Conservation (phyloP, 2,888 invertebrate species). For the Lysandra coridon region DNA sequence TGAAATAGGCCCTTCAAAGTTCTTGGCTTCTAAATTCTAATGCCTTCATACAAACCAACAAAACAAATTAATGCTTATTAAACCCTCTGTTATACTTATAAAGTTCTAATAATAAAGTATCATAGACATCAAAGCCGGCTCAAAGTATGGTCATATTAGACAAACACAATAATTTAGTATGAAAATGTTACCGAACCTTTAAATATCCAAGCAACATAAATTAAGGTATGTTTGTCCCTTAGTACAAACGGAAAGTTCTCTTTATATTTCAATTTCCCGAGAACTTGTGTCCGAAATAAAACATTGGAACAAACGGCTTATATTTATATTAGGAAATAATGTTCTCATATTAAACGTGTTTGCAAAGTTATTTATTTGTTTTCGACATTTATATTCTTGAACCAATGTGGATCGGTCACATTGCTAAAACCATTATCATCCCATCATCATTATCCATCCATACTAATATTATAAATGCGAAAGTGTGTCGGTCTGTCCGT, state of each 20-base stretch:
- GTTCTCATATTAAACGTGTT: neutral
- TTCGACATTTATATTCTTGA: neutral
- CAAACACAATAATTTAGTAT: neutral
- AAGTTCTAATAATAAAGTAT: neutral
- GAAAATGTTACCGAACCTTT: neutral
- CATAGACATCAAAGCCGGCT: neutral
- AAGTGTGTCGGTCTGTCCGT: no score
- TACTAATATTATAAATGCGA: no score
- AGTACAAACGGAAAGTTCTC: neutral
- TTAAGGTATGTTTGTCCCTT: neutral
- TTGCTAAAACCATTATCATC: neutral
- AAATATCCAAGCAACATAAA: neutral
- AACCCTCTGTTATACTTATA: neutral
- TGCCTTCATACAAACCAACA: no score
- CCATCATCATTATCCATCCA: neutral
- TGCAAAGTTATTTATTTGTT: neutral
- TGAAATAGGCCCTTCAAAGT: neutral
- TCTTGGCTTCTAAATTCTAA: neutral
- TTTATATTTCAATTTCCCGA: neutral
- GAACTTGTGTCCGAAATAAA: neutral
- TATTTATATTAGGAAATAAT: constrained; percentile 1
- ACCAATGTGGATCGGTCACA: neutral
- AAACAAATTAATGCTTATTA: neutral
- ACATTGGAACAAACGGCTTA: neutral
- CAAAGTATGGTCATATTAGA: neutral